Percentiles rank a stretch among this genome's conserved stretches.
Conservation (phyloP, 2,113 vertebrate species). For the human region GRCh38 chr12:130016001-130016500, state of each 20-base stretch:
- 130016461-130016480: background rate
- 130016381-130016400: too few species aligned
- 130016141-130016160: too few species aligned
- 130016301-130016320: background rate
- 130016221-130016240: background rate
- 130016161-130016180: background rate
- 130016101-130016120: background rate
- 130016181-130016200: background rate
- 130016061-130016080: background rate
- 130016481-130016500: background rate
- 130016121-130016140: background rate
- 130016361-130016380: background rate
- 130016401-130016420: too few species aligned
- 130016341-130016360: background rate
- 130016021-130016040: background rate
- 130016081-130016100: background rate
- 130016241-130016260: background rate
- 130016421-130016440: background rate
- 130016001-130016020: background rate
- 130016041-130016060: background rate
- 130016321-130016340: background rate
- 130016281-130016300: background rate
- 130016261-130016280: background rate
- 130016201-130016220: accelerated
- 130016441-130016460: background rate